These are phyloP conservation scores for Dicaeum eximium DNA, from an alignment of 2,113 vertebrate species.

Conservation along the genomic window DNA sequence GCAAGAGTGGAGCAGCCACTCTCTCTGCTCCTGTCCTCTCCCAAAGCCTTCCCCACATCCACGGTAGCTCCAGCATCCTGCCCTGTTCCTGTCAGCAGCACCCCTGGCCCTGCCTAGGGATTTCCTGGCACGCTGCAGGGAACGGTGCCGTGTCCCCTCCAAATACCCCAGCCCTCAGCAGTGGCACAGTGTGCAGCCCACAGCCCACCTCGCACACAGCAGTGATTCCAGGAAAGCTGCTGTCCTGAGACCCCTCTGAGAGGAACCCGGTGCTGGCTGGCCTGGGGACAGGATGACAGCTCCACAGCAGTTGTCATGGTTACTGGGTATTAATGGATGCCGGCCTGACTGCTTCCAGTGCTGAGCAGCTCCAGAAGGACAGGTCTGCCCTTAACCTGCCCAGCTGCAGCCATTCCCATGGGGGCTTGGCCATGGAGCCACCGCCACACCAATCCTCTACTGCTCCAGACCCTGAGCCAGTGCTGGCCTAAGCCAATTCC, in stretches of 20 bases:
- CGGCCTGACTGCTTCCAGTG: neutral
- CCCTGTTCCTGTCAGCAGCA: neutral
- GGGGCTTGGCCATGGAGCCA: neutral
- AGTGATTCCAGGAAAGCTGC: neutral
- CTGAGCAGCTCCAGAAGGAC: neutral
- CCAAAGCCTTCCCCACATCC: neutral
- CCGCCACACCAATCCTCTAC: accelerated
- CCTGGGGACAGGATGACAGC: constrained; percentile 44
- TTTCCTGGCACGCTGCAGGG: neutral
- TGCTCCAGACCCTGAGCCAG: neutral
- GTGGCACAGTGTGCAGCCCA: neutral
- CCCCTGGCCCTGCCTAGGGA: neutral
- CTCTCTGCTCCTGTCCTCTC: neutral
- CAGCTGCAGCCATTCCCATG: neutral
- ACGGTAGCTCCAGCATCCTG: neutral
- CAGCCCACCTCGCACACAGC: accelerated
- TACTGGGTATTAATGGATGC: constrained; percentile 12
- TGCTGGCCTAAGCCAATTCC: neutral
- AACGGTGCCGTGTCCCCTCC: accelerated
- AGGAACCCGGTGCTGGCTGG: neutral
- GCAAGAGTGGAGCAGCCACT: neutral
- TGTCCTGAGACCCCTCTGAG: neutral
- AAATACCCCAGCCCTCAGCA: neutral
- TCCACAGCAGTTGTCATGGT: constrained; percentile 44
- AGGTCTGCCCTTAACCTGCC: neutral